Conservation (phyloP, 2,113 vertebrate genomes). For the Zapornia atra region DNA sequence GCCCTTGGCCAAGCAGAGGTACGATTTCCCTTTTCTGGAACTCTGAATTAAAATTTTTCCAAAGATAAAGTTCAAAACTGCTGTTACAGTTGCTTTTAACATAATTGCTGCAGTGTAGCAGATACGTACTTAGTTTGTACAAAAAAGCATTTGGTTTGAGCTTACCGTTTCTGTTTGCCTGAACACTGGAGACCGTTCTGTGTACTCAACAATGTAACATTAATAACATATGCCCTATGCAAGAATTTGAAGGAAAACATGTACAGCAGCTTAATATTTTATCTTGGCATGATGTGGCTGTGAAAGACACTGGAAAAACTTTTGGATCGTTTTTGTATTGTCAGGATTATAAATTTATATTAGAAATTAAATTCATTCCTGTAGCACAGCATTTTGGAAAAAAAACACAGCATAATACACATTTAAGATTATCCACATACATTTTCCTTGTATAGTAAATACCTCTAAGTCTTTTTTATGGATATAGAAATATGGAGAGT, state of each 20-base stretch:
- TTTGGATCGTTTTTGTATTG: background rate
- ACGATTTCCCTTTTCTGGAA: constrained; percentile 35
- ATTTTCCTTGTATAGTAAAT: constrained; percentile 28
- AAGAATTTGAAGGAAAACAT: background rate
- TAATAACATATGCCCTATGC: background rate
- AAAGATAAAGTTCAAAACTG: background rate
- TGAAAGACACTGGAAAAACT: background rate
- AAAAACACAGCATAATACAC: background rate
- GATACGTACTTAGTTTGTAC: background rate
- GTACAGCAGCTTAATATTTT: background rate
- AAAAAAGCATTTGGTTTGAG: background rate
- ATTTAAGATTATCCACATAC: background rate
- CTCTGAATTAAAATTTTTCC: background rate
- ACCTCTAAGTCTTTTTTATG: background rate
- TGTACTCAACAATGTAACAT: background rate
- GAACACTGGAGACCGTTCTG: background rate
- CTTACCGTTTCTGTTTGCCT: background rate
- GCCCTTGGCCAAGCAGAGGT: constrained; percentile 95
- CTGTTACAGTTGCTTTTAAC: background rate
- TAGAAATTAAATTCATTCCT: background rate
- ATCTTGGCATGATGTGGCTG: background rate
- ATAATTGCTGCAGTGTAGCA: background rate
- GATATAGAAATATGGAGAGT: background rate
- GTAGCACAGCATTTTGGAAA: background rate
- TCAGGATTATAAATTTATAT: background rate